Conservation (phyloP, 2,888 invertebrate species). For the Nesidiocoris tenuis region DNA sequence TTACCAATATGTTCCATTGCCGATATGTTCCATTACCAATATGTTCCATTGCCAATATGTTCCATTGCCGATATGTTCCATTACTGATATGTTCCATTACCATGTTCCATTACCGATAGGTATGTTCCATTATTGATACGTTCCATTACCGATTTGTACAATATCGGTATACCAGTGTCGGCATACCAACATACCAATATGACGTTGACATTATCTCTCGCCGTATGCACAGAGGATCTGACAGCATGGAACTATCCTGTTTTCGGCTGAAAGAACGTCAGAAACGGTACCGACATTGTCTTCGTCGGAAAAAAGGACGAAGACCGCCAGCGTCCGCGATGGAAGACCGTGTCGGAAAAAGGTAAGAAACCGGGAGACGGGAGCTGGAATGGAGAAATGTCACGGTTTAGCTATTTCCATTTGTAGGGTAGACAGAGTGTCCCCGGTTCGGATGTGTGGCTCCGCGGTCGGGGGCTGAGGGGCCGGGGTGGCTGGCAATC, state of each 20-base stretch:
- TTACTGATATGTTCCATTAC: no score
- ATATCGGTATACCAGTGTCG: no score
- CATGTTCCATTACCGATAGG: no score
- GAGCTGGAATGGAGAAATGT: slow-evolving; percentile 37
- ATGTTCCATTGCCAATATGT: no score
- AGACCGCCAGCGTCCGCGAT: not conserved
- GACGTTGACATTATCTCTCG: not conserved
- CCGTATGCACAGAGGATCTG: not conserved
- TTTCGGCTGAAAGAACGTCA: not conserved
- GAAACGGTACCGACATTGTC: not conserved
- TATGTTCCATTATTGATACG: no score
- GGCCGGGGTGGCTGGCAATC: slow-evolving; percentile 34
- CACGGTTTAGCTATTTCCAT: slow-evolving; percentile 44
- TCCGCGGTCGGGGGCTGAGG: not conserved
- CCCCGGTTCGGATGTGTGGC: slow-evolving; percentile 34
- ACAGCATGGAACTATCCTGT: not conserved
- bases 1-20: no score
- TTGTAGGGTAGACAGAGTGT: slow-evolving; percentile 40
- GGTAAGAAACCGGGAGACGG: slow-evolving; percentile 1
- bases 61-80: no score
- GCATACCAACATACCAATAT: not conserved
- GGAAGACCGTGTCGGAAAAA: slow-evolving; percentile 2
- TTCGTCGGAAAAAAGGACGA: not conserved
- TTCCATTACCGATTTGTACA: no score
- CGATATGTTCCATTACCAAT: no score